These are phyloP conservation scores for Hylaea fasciaria DNA, from an alignment of 2,888 invertebrate genomes.

Conservation along the genomic window DNA sequence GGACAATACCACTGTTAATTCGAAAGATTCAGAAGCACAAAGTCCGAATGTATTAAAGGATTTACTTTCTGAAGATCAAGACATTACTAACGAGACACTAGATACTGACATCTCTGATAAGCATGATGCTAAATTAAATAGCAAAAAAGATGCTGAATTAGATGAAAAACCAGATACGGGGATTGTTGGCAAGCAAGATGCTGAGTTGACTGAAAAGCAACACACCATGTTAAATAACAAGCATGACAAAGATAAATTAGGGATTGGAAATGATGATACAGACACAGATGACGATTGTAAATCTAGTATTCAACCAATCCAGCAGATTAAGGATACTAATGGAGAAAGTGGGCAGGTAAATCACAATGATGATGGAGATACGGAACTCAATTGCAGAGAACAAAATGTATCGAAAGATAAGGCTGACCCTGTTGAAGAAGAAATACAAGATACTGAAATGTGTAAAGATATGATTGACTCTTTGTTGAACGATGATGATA, in stretches of 20 bases:
- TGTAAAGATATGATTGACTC: conserved; percentile 71
- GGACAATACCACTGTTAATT: conserved; percentile 4
- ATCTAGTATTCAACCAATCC: not conserved
- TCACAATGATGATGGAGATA: conserved; percentile 25
- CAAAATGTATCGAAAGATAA: conserved; percentile 20
- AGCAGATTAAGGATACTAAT: conserved; percentile 18
- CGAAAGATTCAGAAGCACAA: conserved; percentile 4
- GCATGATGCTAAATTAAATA: not conserved
- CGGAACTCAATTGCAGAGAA: conserved; percentile 30
- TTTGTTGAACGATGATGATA: conserved; percentile 66
- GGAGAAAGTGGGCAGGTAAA: conserved; percentile 19
- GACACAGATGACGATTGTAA: conserved; percentile 10
- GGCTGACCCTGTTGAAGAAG: conserved; percentile 36
- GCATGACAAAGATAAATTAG: not conserved
- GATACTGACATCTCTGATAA: conserved; percentile 7
- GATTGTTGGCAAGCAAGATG: not conserved
- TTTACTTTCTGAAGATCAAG: conserved; percentile 1
- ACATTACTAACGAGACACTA: conserved; percentile 10
- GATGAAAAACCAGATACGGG: conserved; percentile 3
- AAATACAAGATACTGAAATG: conserved; percentile 64
- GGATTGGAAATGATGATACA: conserved; percentile 12
- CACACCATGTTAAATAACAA: conserved; percentile 1
- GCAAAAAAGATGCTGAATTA: not conserved
- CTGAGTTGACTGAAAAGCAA: not conserved
- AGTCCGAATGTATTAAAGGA: conserved; percentile 2